A percentile compares a stretch with the other conserved stretches of the same genome.
Evolutionary conservation across 2,113 vertebrate genomes (phyloP).

Genomic region (Danio rerio): GRCz12tu NC_133177.1:51209501-51210000

Average conservation of each 20-base stretch:
- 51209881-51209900: neutral
- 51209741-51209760: neutral
- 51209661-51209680: neutral
- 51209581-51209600: too few relatives aligned
- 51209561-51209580: too few relatives aligned
- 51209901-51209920: too few relatives aligned
- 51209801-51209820: neutral
- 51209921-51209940: too few relatives aligned
- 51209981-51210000: neutral
- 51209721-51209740: neutral
- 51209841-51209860: neutral
- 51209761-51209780: neutral
- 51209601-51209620: too few relatives aligned
- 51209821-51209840: neutral
- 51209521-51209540: too few relatives aligned
- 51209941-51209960: too few relatives aligned
- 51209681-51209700: neutral
- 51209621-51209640: too few relatives aligned
- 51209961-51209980: neutral
- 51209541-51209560: too few relatives aligned
- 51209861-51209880: neutral
- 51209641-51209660: too few relatives aligned
- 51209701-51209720: slow-evolving; percentile 20
- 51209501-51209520: too few relatives aligned
- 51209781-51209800: neutral